These are phyloP conservation scores for Pilophorus perplexus DNA, from an alignment of 2,888 invertebrate genomes.

Conservation along the genomic window DNA sequence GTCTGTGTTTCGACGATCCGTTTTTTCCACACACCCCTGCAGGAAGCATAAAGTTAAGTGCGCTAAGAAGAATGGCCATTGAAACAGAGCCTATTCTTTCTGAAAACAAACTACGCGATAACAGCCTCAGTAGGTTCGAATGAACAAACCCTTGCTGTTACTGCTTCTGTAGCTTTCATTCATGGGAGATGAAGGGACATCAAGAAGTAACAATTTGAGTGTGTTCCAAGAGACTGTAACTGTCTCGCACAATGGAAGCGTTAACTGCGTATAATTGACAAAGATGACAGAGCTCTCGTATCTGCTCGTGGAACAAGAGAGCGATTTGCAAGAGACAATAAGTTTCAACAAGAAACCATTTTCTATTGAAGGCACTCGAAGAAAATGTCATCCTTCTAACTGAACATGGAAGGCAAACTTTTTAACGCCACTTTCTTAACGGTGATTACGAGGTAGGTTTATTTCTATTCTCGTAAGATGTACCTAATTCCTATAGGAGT, in stretches of 20 bases:
- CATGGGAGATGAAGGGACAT: background rate
- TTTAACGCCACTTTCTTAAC: too few relatives aligned
- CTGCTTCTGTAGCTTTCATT: background rate
- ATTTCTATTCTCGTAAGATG: too few relatives aligned
- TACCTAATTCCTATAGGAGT: too few relatives aligned
- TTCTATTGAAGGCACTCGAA: too few relatives aligned
- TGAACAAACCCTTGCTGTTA: slow-evolving; percentile 15
- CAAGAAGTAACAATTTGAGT: background rate
- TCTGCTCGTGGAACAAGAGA: too few relatives aligned
- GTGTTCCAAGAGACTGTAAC: background rate
- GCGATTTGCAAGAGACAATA: too few relatives aligned
- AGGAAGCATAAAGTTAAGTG: slow-evolving; percentile 20
- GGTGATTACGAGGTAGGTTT: too few relatives aligned
- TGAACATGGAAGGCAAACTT: too few relatives aligned
- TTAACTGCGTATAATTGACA: background rate
- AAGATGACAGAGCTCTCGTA: background rate
- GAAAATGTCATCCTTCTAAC: too few relatives aligned
- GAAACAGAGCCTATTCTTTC: slow-evolving; percentile 22
- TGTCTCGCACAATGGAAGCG: background rate
- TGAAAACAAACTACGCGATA: slow-evolving; percentile 5
- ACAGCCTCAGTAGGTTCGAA: background rate
- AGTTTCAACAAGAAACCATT: too few relatives aligned
- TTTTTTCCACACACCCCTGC: too few relatives aligned
- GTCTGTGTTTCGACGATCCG: too few relatives aligned
- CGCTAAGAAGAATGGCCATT: slow-evolving; percentile 13